These are phyloP conservation scores for Acleris holmiana DNA, from an alignment of 2,888 invertebrate genomes.

Conservation along the genomic window DNA sequence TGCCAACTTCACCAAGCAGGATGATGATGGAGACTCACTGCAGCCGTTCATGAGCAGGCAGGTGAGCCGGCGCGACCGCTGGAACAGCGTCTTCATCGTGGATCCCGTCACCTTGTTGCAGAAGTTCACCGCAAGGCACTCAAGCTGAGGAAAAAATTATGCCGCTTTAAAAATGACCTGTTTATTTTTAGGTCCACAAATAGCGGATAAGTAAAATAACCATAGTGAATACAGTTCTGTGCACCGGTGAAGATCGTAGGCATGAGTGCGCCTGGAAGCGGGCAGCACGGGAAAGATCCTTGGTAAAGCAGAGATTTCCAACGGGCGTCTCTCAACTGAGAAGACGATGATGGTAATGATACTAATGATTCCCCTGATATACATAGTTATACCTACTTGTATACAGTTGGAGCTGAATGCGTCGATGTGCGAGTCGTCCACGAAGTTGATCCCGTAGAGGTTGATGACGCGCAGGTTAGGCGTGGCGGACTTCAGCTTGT, in stretches of 20 bases:
- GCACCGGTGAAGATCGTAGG: too few species aligned
- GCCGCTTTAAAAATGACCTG: neutral
- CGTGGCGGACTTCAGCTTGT: constrained; percentile 98
- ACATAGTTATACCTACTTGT: constrained; percentile 77
- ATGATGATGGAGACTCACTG: constrained; percentile 82
- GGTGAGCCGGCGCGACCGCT: constrained; percentile 95
- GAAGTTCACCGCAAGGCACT: constrained; percentile 98
- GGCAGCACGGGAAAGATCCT: too few species aligned
- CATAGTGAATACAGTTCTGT: too few species aligned
- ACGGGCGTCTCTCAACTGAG: too few species aligned
- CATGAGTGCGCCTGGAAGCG: too few species aligned
- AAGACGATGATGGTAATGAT: too few species aligned
- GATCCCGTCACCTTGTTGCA: constrained; percentile 98
- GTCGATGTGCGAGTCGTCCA: constrained; percentile 99
- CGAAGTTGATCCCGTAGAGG: constrained; percentile 98
- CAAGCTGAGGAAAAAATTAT: constrained; percentile 85
- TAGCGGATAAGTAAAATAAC: too few species aligned
- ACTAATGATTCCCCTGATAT: too few species aligned
- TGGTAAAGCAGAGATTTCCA: too few species aligned
- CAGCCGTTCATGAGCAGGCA: constrained; percentile 98
- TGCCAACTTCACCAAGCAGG: too few species aligned
- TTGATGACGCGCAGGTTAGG: constrained; percentile 99
- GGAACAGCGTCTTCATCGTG: constrained; percentile 96
- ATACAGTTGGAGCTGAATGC: constrained; percentile 98
- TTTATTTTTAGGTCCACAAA: too few species aligned